Evolutionary conservation across 2,113 vertebrate species (phyloP).

Genomic region (Neotoma lepida): DNA sequence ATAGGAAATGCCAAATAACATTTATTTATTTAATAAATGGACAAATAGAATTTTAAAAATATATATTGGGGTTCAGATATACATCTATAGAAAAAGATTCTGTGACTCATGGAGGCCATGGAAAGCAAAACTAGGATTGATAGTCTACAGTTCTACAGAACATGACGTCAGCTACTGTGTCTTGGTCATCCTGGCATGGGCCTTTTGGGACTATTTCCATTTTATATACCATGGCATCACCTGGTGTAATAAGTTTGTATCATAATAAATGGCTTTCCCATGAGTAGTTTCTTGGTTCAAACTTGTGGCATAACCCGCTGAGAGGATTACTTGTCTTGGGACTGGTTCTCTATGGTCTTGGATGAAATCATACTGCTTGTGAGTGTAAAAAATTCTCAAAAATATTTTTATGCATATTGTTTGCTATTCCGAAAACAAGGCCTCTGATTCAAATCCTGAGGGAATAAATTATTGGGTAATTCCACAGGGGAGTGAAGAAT

Average conservation of each 20-base stretch:
- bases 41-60: not conserved
- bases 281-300: not conserved
- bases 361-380: not conserved
- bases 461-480: not conserved
- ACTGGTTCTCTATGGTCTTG: not conserved
- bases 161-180: not conserved
- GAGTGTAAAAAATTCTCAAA: not conserved
- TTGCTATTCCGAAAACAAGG: not conserved
- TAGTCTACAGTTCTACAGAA: not conserved
- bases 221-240: not conserved
- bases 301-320: not conserved
- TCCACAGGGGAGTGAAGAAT: not conserved
- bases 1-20: slow-evolving; percentile 1
- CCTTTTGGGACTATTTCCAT: not conserved
- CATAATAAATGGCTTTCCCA: not conserved
- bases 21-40: slow-evolving; percentile 25
- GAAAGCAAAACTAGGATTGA: not conserved
- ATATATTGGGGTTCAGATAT: not conserved
- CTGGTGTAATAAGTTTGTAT: not conserved
- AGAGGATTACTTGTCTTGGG: not conserved
- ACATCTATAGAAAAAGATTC: not conserved
- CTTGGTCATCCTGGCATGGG: too few relatives aligned
- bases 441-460: not conserved
- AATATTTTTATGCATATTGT: not conserved
- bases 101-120: not conserved